Base-by-base conservation (phyloP, 2,888 invertebrate genomes). In the Amiota communis region DNA sequence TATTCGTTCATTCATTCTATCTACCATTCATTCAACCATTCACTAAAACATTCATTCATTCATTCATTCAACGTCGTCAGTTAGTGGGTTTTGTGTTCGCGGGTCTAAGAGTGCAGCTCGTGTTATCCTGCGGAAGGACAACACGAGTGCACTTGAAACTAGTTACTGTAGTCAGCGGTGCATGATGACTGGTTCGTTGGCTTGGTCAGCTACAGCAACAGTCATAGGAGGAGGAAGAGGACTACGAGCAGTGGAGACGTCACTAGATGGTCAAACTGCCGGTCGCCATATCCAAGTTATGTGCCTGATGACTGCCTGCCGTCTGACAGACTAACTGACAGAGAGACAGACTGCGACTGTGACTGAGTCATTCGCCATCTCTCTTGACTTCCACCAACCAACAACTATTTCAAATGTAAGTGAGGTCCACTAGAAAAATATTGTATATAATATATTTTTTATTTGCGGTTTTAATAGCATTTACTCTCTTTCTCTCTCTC, bases 121-220 rank as follows among this genome's bases (percentile, higher is more conserved):
- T 46, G 20, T 63, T 36, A 63, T 68, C 12, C 67, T 51, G 63
- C 63, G 63, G 67, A 73, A 75, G 69, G 73, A 70, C 74, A 74
- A 71, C 70, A 75, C 76, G 78, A 79, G 79, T 74, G 64, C 79
- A 76, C 82, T 83, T 74, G 77, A 84, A 78, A 77, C 78, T 77
- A 76, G 83, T 80, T 80, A 78, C 81, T 81, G 78, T 79, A 80
- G 81, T 77, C 76, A 68, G 59, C 15, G 67, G 67, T 70, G 73
- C 77, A 75, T 74, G 23, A 17, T 13, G 65, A 4, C 20, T 59
- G 20, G 20, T 59, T 59, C 59, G 59, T 59, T 59, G 59, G 59
- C 20, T 53, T 13, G 53, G 53, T 15, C 53, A 53, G n/a, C n/a
- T 13, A 53, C 53, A 15, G 53, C 53, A 53, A 53, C 12, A 15